Base-by-base conservation (phyloP, 2,113 vertebrate genomes). In the Etheostoma spectabile region DNA sequence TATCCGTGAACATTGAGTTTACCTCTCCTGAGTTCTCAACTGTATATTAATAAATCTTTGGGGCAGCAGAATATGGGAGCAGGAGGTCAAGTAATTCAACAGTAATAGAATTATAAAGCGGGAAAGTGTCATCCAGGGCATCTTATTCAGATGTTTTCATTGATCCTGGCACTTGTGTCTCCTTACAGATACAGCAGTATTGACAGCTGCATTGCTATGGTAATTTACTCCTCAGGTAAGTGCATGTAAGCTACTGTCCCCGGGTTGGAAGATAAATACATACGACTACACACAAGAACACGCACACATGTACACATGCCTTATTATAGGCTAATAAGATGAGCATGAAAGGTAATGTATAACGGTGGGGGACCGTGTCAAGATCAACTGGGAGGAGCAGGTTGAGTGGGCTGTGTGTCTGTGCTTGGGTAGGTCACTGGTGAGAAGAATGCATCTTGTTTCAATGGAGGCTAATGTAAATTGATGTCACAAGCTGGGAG, bases 171-270 rank as follows among this genome's bases (percentile, higher is more conserved):
- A 89, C 89, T 89, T 75, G 79, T 80, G 79, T 90, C 84, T 72
- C 85, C 86, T 78, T 80, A 85, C 77, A 88, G 80, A 86, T 91
- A 87, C 86, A 91, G 67, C 79, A 65, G 74, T 92, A 94, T 94
- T 92, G 94, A 93, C 92, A 93, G 87, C 87, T 90, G 86, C 85
- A 92, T 93, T 88, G 89, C 91, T 89, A 93, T 94, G 89, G 88
- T 90, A 93, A 95, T 95, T 93, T 88, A 88, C 85, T 89, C 84
- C 81, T 86, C 18, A 18, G 77, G 79, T 69, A 22, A 89, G 80
- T 88, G 82, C 79, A 74, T 69, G 80, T 52, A 57, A 79, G 76
- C 80, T 56, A 24, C 61, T 51, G 48, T 83, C 74, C 67, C 81
- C 35, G 12, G 62, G 75, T 76, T 42, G 76, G 60, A 82, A 75